These are phyloP conservation scores for Phragmatobia fuliginosa DNA, from an alignment of 2,888 invertebrate genomes.

Conservation along the genomic window DNA sequence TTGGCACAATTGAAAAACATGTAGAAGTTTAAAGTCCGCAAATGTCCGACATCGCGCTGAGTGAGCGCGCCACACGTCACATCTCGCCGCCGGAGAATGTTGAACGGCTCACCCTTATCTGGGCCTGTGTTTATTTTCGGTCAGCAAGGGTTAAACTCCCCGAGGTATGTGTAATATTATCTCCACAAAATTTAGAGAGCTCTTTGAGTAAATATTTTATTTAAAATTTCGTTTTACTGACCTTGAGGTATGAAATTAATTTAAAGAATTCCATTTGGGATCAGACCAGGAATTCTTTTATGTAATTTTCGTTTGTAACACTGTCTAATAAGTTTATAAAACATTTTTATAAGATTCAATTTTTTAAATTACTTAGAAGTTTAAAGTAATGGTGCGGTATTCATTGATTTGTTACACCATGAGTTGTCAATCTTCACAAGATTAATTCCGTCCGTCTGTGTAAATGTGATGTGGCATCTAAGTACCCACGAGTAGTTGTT, in stretches of 20 bases:
- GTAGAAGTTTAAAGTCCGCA: background rate
- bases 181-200: background rate
- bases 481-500: too few relatives aligned
- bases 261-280: background rate
- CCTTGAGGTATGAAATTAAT: background rate
- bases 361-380: background rate
- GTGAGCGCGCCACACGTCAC: background rate
- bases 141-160: background rate
- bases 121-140: constrained; percentile 10
- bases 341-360: background rate
- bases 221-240: background rate
- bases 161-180: constrained; percentile 8
- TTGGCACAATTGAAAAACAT: constrained; percentile 13
- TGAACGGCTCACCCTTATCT: constrained; percentile 2
- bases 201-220: constrained; percentile 12
- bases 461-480: too few relatives aligned
- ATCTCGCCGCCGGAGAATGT: constrained; percentile 7
- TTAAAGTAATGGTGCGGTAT: background rate
- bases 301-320: background rate
- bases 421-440: background rate
- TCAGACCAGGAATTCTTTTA: background rate
- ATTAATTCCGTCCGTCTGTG: too few relatives aligned
- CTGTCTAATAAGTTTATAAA: background rate
- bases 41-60: background rate
- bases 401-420: background rate